Conservation (phyloP, 1,140 invertebrate genomes). For the Sitophilus oryzae region DNA sequence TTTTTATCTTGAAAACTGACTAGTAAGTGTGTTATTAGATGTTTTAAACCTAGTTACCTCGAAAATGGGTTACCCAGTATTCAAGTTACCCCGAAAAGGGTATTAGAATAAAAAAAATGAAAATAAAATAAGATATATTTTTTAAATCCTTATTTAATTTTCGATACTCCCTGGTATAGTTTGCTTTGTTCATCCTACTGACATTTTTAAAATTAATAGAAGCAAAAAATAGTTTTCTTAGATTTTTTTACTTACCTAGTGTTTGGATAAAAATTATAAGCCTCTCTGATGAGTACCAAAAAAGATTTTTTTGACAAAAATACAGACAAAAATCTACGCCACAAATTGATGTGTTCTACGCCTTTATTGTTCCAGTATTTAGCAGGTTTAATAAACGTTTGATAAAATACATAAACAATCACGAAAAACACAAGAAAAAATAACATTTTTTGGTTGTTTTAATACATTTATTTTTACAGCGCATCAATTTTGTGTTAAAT, state of each 20-base stretch:
- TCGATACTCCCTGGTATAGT: too few relatives aligned
- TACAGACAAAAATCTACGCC: neutral
- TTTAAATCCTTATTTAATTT: too few relatives aligned
- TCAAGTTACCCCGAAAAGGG: too few relatives aligned
- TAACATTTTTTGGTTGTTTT: neutral
- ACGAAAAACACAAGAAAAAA: neutral
- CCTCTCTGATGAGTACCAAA: neutral
- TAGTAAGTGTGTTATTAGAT: too few relatives aligned
- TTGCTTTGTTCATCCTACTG: too few relatives aligned
- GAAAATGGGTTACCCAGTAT: too few relatives aligned
- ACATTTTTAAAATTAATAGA: neutral
- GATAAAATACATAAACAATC: neutral
- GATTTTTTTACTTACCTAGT: slow-evolving; percentile 1
- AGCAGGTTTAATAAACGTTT: slow-evolving; percentile 6
- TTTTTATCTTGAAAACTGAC: too few relatives aligned
- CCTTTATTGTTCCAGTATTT: slow-evolving; percentile 5
- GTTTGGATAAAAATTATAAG: slow-evolving; percentile 1
- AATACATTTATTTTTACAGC: neutral
- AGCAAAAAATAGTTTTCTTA: neutral
- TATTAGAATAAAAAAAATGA: too few relatives aligned
- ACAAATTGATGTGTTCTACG: neutral
- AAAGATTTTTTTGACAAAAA: slow-evolving; percentile 1
- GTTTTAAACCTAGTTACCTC: too few relatives aligned
- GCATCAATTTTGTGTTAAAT: too few relatives aligned
- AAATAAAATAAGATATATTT: too few relatives aligned